These are phyloP conservation scores for Hycleus cichorii DNA, from an alignment of 1,140 invertebrate species.

Conservation along the genomic window DNA sequence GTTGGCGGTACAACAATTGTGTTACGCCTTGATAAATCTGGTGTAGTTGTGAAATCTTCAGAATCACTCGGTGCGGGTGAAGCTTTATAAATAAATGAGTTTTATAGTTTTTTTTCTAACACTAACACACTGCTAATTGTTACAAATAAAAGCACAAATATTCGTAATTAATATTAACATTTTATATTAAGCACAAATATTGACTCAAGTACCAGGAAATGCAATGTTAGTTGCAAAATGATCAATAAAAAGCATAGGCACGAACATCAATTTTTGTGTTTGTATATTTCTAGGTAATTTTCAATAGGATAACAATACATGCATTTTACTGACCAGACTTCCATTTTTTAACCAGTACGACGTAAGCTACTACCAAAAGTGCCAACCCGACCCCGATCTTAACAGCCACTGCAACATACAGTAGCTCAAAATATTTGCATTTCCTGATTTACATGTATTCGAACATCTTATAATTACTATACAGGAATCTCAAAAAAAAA, in stretches of 20 bases:
- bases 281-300: neutral
- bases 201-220: constrained; percentile 31
- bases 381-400: constrained; percentile 70
- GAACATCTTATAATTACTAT: constrained; percentile 6
- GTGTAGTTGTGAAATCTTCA: constrained; percentile 2
- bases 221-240: constrained; percentile 32
- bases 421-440: constrained; percentile 30
- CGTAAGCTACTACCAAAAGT: constrained; percentile 66
- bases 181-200: neutral
- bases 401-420: constrained; percentile 65
- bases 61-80: no score
- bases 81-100: no score
- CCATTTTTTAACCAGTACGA: constrained; percentile 53
- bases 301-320: constrained; percentile 17
- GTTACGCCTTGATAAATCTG: constrained; percentile 41
- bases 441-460: constrained; percentile 33
- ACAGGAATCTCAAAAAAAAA: constrained; percentile 1
- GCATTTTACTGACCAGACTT: constrained; percentile 35
- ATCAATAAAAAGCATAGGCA: constrained; percentile 22
- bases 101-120: no score
- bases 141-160: no score
- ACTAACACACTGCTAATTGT: no score
- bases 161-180: no score
- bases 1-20: constrained; percentile 41
- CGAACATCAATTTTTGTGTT: constrained; percentile 11